A percentile compares a stretch with the other conserved stretches of the same genome.
phyloP scores from a whole-genome alignment of 2,797 vertebrate genomes.

The Gouania willdenowi region DNA sequence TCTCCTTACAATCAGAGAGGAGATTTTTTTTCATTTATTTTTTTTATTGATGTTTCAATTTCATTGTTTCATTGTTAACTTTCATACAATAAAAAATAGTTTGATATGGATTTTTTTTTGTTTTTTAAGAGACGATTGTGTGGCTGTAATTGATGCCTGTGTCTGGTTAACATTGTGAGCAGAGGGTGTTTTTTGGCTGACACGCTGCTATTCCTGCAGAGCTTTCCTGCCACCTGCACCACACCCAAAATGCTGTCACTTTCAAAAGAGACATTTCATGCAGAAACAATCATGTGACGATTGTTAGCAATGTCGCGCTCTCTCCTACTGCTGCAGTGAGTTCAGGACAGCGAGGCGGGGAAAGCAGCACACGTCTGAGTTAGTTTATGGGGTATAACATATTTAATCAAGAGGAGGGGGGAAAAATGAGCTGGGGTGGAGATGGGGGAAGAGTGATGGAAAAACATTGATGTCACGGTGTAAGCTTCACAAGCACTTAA shows the following conservation, averaged over 20 bases:
- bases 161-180: slow-evolving; percentile 35
- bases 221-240: slow-evolving; percentile 24
- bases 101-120: slow-evolving; percentile 34
- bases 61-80: slow-evolving; percentile 27
- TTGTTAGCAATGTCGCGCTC: not conserved
- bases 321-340: slow-evolving; percentile 9
- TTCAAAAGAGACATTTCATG: slow-evolving; percentile 13
- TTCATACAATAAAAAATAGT: slow-evolving; percentile 46
- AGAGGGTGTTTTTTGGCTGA: slow-evolving; percentile 41
- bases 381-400: no score
- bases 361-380: slow-evolving; percentile 19
- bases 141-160: slow-evolving; percentile 41
- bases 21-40: slow-evolving; percentile 33
- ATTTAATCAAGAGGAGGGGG: no score
- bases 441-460: no score
- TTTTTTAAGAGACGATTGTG: slow-evolving; percentile 51
- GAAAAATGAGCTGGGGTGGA: no score
- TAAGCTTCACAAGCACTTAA: slow-evolving; percentile 55
- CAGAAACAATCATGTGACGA: slow-evolving; percentile 9
- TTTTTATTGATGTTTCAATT: slow-evolving; percentile 12
- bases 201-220: slow-evolving; percentile 15
- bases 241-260: slow-evolving; percentile 7
- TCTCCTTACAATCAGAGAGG: slow-evolving; percentile 65
- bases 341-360: slow-evolving; percentile 3
- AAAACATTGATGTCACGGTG: slow-evolving; percentile 49